Base-by-base conservation (phyloP, 2,797 vertebrate genomes). In the Onychomys leucogaster region DNA sequence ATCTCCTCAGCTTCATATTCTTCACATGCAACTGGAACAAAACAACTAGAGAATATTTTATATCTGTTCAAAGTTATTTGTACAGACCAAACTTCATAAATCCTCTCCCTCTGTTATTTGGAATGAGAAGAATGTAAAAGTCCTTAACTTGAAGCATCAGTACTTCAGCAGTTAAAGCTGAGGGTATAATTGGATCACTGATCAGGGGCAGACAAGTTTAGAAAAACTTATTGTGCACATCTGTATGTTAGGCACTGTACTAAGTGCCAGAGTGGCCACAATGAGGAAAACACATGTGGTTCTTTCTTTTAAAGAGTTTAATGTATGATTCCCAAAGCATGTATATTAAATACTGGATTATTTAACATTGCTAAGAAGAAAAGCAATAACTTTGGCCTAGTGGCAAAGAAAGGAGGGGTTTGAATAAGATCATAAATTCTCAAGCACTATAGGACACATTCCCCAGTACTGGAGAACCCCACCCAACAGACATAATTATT, bases 321-420 rank as follows among this genome's bases (percentile, higher is more conserved):
- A 76, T 61, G 10, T 94, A 41, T 83, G 61, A 21, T 83, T 94
- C 46, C 37, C 41, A 91, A 73, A 32, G 29, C 17, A 73, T 46
- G 75, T 69, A 88, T 93, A 85, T 85, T 95, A 97, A 96, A 76
- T 95, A 91, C 7, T 96, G 0, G 90, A 77, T 86, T 91, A 61
- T 67, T 73, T 80, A 97, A 69, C 57, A 76, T 84, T 97, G 7
- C 1, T 96, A 76, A 91, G 65, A 93, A 77, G 41, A 81, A 84
- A 41, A 90, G 67, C 19, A 12, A 19, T 67, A 34, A 94, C 65
- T 32, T 25, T 81, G 67, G 17, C 21, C 9, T 80, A 59, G 5
- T 93, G 27, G 67, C 25, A 71, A 55, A 46, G n/a, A 59, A 71
- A 65, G 55, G 32, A 59, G 17, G 13, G 13, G 4, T 93, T 77